Percentiles rank a stretch among this genome's conserved stretches.
Evolutionary conservation across 1,140 invertebrate genomes (phyloP).

Genomic region (Trichomalopsis sarcophagae): DNA sequence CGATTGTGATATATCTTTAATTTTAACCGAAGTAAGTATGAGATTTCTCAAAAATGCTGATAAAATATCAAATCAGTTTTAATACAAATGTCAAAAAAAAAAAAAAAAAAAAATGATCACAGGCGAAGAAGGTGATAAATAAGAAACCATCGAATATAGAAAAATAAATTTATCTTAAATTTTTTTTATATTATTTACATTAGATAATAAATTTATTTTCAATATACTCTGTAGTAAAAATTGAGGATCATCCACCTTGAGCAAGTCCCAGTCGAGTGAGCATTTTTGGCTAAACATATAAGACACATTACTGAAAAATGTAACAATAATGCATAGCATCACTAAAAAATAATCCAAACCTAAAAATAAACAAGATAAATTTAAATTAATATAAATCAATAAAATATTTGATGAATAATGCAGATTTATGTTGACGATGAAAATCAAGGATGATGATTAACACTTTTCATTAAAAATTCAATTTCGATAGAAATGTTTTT

Average conservation of each 20-base stretch:
- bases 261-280: conserved; percentile 39
- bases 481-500: background rate
- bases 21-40: too few relatives aligned
- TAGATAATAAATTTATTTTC: conserved; percentile 19
- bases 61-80: background rate
- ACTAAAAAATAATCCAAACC: background rate
- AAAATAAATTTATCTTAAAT: conserved; percentile 43
- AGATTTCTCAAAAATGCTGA: background rate
- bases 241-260: conserved; percentile 46
- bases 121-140: background rate
- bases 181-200: conserved; percentile 29
- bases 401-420: background rate
- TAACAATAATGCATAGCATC: background rate
- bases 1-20: too few relatives aligned
- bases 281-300: conserved; percentile 41
- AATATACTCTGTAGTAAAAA: background rate
- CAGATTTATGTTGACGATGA: background rate
- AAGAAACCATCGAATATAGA: conserved; percentile 6
- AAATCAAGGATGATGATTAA: background rate
- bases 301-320: background rate
- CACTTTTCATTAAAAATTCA: background rate
- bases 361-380: conserved; percentile 8
- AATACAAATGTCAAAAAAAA: background rate
- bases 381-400: conserved; percentile 2
- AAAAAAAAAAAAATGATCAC: background rate